Percentiles rank a stretch among this genome's conserved stretches.
These are phyloP conservation scores for Phyllotreta striolata DNA, from an alignment of 2,888 invertebrate species.

Conservation along the genomic window DNA sequence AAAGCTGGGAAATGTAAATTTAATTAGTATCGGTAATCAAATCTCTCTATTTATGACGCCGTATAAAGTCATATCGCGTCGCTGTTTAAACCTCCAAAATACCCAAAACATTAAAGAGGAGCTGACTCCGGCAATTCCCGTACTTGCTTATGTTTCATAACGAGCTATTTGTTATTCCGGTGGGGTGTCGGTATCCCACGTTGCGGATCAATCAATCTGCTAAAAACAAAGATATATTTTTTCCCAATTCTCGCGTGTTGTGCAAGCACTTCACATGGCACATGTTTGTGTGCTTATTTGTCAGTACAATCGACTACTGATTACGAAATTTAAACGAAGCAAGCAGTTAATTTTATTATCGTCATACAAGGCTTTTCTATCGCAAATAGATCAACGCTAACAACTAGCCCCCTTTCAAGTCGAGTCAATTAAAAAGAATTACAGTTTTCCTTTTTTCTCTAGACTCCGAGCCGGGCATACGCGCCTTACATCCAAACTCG, in stretches of 20 bases:
- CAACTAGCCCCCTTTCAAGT: too few relatives aligned
- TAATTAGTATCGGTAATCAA: constrained; percentile 52
- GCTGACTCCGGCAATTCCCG: not conserved
- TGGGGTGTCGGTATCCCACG: not conserved
- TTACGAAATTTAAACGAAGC: too few relatives aligned
- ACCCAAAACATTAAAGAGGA: constrained; percentile 22
- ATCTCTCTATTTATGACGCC: constrained; percentile 44
- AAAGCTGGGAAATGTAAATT: constrained; percentile 54
- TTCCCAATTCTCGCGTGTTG: too few relatives aligned
- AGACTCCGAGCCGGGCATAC: not conserved
- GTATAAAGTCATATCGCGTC: constrained; percentile 46
- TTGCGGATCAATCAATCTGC: constrained; percentile 12
- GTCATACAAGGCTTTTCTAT: too few relatives aligned
- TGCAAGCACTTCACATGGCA: too few relatives aligned
- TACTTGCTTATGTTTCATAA: constrained; percentile 24
- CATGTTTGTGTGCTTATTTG: too few relatives aligned
- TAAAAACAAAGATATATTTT: not conserved
- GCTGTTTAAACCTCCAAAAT: constrained; percentile 27
- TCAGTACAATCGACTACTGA: too few relatives aligned
- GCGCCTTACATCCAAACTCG: constrained; percentile 27
- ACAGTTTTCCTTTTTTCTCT: too few relatives aligned
- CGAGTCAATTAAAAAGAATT: too few relatives aligned
- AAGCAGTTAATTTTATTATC: too few relatives aligned
- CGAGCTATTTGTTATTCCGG: constrained; percentile 20
- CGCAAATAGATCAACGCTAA: too few relatives aligned